phyloP scores from a whole-genome alignment of 1,140 invertebrate species.

The Drosophila sp. region DNA sequence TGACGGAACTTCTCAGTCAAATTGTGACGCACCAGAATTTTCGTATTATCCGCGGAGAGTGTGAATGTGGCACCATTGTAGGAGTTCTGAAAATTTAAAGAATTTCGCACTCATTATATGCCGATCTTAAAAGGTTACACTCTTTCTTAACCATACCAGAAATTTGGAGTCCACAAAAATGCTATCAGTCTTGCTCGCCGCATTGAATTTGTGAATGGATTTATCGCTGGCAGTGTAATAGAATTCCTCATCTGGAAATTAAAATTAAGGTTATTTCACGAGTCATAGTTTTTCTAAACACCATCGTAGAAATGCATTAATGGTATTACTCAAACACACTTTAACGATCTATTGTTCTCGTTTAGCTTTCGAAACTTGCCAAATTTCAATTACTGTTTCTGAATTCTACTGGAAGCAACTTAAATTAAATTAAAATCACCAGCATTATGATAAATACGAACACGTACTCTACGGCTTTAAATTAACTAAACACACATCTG shows the following conservation, averaged over 20 bases:
- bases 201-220: conserved; percentile 86
- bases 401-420: neutral
- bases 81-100: conserved; percentile 47
- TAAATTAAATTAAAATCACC: neutral
- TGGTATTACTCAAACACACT: conserved; percentile 2
- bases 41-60: conserved; percentile 70
- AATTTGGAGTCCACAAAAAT: conserved; percentile 82
- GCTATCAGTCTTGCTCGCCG: conserved; percentile 61
- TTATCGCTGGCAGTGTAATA: conserved; percentile 81
- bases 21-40: conserved; percentile 76
- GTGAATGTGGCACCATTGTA: conserved; percentile 64
- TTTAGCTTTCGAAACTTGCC: neutral
- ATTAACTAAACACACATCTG: neutral
- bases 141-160: conserved; percentile 75
- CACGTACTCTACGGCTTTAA: neutral
- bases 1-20: conserved; percentile 73
- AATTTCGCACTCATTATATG: conserved; percentile 20
- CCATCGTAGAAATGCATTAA: neutral
- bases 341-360: neutral
- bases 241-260: conserved; percentile 84
- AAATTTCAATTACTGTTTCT: conserved; percentile 30
- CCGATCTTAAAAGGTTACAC: neutral
- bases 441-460: neutral
- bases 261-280: neutral
- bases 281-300: neutral